A percentile compares a stretch with the other conserved stretches of the same genome.
Conservation (phyloP, 1,140 invertebrate genomes). For the Pseudobourletiella spinata region DNA sequence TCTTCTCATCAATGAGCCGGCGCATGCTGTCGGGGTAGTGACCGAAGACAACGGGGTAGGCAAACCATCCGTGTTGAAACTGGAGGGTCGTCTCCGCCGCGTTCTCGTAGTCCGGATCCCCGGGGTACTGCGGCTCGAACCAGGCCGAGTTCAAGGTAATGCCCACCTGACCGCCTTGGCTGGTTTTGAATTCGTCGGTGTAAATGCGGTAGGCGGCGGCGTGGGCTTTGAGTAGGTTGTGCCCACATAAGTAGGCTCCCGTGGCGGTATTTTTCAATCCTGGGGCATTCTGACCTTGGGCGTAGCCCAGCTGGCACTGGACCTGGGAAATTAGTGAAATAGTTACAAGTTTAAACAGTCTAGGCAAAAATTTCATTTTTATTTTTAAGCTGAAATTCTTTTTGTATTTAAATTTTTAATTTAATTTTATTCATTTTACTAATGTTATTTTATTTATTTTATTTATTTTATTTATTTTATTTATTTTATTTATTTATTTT, state of each 20-base stretch:
- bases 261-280: too few species aligned
- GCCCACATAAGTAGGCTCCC: conserved; percentile 22
- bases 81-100: conserved; percentile 16
- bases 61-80: conserved; percentile 26
- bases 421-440: too few species aligned
- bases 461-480: too few species aligned
- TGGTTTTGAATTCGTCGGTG: conserved; percentile 3
- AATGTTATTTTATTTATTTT: too few species aligned
- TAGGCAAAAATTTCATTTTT: too few species aligned
- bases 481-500: too few species aligned
- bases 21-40: conserved; percentile 40
- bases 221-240: conserved; percentile 26
- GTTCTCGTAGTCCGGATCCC: not conserved
- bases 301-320: too few species aligned
- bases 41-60: conserved; percentile 19
- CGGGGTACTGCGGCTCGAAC: not conserved
- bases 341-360: too few species aligned
- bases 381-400: too few species aligned
- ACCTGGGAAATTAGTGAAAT: too few species aligned
- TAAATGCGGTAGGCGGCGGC: conserved; percentile 18
- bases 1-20: conserved; percentile 19
- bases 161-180: conserved; percentile 14
- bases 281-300: too few species aligned
- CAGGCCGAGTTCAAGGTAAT: conserved; percentile 22
- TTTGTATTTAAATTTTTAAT: too few species aligned